These are phyloP conservation scores for Psilopogon haemacephalus DNA, from an alignment of 2,113 vertebrate species.

Conservation along the genomic window DNA sequence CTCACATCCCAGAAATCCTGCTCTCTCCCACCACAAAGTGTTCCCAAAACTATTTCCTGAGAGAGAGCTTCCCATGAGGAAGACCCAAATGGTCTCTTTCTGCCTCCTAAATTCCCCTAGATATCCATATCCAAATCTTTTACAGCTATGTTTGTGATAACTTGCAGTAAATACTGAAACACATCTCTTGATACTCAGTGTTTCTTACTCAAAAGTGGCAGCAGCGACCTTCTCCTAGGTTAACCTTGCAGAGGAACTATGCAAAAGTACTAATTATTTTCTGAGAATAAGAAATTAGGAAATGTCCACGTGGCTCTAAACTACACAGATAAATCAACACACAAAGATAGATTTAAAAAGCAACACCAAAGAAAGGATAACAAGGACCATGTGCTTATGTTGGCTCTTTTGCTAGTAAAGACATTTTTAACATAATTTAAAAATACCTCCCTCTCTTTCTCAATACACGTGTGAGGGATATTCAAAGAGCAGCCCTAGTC, in stretches of 20 bases:
- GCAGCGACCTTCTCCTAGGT: background rate
- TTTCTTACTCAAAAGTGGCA: background rate
- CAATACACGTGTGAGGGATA: background rate
- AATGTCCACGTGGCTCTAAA: background rate
- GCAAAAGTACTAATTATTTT: background rate
- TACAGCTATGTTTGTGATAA: background rate
- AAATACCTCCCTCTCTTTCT: background rate
- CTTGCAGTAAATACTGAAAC: background rate
- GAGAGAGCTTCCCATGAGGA: background rate
- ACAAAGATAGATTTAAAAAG: background rate
- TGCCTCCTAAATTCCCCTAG: background rate
- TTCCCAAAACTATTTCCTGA: accelerated
- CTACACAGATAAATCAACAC: background rate
- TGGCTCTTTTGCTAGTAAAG: background rate
- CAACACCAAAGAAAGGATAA: background rate
- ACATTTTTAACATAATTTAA: background rate
- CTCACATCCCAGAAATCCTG: background rate
- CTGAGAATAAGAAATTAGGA: background rate
- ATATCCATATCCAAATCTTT: background rate
- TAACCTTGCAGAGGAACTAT: background rate
- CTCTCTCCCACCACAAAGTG: background rate
- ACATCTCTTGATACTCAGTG: background rate
- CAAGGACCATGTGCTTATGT: background rate
- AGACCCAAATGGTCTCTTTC: background rate
- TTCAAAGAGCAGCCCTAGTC: slow-evolving; percentile 1